phyloP scores from a whole-genome alignment of 2,797 vertebrate species.

The Lagorchestes hirsutus region DNA sequence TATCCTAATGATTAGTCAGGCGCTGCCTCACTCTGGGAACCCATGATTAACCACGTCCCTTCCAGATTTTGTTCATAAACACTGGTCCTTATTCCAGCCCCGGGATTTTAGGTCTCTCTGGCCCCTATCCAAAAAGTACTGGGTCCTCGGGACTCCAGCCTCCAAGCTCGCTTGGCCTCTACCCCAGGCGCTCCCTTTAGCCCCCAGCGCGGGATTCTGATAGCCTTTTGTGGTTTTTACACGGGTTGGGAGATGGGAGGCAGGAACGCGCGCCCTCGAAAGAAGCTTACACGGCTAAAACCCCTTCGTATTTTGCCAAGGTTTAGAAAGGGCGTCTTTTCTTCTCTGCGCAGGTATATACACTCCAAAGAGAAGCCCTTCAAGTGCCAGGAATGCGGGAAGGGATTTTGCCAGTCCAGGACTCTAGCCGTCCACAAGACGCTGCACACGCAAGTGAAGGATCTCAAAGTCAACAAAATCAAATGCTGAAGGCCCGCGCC shows the following conservation, averaged over 20 bases:
- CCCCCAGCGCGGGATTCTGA: background rate
- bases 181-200: background rate
- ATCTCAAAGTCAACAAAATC: conserved; percentile 96
- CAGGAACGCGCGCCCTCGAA: background rate
- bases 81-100: background rate
- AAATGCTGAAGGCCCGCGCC: conserved; percentile 88
- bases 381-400: conserved; percentile 98
- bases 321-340: conserved; percentile 61
- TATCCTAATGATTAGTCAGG: background rate
- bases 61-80: background rate
- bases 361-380: conserved; percentile 99
- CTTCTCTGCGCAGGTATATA: conserved; percentile 92
- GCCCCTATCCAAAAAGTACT: background rate
- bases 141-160: background rate
- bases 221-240: background rate
- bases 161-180: background rate
- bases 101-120: background rate
- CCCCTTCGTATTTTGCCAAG: background rate
- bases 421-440: conserved; percentile 99
- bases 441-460: conserved; percentile 98
- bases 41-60: background rate
- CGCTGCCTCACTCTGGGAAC: background rate
- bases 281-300: background rate
- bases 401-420: conserved; percentile 99
- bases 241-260: background rate